Percentiles rank a stretch among this genome's conserved stretches.
phyloP scores from a whole-genome alignment of 2,888 invertebrate genomes.

The Lithophane semibrunnea region DNA sequence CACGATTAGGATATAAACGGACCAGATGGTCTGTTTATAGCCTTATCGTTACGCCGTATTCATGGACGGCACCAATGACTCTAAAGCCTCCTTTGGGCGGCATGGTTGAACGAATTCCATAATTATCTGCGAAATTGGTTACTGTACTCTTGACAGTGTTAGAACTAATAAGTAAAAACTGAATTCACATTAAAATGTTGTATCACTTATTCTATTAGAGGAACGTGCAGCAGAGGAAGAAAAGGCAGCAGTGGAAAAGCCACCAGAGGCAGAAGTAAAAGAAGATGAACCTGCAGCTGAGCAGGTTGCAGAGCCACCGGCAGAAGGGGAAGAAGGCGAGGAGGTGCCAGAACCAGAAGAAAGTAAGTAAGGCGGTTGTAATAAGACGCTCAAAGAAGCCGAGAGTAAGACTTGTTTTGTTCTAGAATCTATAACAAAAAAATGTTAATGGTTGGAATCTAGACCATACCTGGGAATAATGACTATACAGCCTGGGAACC shows the following conservation, averaged over 20 bases:
- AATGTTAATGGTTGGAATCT: no score
- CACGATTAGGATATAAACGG: background rate
- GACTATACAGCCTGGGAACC: background rate
- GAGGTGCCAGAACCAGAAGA: constrained; percentile 75
- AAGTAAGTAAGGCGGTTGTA: constrained; percentile 56
- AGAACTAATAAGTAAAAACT: background rate
- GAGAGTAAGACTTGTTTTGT: background rate
- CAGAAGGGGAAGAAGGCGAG: constrained; percentile 71
- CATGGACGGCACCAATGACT: no score
- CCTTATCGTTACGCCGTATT: background rate
- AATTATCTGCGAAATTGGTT: background rate
- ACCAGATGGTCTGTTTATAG: no score
- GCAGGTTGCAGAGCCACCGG: constrained; percentile 48
- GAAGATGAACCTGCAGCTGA: constrained; percentile 43
- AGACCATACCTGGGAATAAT: background rate
- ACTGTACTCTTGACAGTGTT: background rate
- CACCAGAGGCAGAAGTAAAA: background rate
- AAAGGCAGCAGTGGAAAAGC: constrained; percentile 1
- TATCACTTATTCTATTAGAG: constrained; percentile 20
- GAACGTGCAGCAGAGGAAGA: constrained; percentile 41
- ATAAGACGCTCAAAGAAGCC: background rate
- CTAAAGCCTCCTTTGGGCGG: no score
- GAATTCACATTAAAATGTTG: background rate
- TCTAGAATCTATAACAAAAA: no score
- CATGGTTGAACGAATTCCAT: background rate